These are phyloP conservation scores for Numida meleagris DNA, from an alignment of 2,113 vertebrate species.

Conservation along the genomic window DNA sequence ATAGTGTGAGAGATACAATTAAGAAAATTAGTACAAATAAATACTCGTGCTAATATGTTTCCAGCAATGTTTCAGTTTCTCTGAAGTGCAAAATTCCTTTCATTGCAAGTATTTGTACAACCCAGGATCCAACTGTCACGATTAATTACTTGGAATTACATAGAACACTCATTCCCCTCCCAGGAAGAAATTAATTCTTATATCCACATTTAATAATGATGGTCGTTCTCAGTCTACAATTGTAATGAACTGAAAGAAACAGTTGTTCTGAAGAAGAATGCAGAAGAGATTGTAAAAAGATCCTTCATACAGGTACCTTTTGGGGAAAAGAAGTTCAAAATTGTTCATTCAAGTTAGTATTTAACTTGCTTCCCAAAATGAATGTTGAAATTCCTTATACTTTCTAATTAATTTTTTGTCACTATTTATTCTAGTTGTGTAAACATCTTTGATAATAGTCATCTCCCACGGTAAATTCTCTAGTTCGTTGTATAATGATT, in stretches of 20 bases:
- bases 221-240: neutral
- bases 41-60: neutral
- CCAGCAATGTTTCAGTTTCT: neutral
- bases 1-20: neutral
- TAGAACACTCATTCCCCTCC: neutral
- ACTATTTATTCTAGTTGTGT: neutral
- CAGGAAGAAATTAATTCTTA: neutral
- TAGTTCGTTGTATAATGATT: neutral
- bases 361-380: neutral
- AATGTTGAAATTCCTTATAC: neutral
- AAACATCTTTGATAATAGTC: neutral
- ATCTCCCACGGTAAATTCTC: neutral
- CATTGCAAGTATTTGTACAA: neutral
- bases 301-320: neutral
- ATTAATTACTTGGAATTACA: neutral
- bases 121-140: neutral
- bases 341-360: neutral
- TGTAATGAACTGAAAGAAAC: neutral
- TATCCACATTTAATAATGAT: neutral
- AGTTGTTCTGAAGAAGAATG: neutral
- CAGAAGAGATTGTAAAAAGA: neutral
- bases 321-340: neutral
- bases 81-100: neutral
- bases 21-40: neutral
- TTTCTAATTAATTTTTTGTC: neutral